Base-by-base conservation (phyloP, 1,140 invertebrate species). In the Dufourea novaeangliae region DNA sequence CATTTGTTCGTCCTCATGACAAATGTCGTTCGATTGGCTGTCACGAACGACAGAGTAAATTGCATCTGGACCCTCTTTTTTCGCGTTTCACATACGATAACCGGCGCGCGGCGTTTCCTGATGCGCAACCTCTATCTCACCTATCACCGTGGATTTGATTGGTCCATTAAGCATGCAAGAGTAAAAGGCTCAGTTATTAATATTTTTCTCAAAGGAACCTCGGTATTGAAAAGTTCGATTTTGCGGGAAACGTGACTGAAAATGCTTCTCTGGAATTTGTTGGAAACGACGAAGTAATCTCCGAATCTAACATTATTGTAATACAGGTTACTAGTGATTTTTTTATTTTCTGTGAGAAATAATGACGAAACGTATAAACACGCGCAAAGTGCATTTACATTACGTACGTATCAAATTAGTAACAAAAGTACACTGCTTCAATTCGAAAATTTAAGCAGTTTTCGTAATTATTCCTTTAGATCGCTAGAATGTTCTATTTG, bases 1-100 rank as follows among this genome's bases (percentile, higher is more conserved):
- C 57, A 37, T 56, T 44, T 66, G 44, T 74, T 57, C 71, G 64
- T 3, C 52, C 50, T 57, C 61, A 25, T 64, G 64, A 77, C 74
- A 68, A 69, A 68, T 41, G 66, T 70, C 66, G 74, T 61, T 74
- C 79, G 79, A 81, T 77, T 78, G 79, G 56, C 52, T 83, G 82
- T 81, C 82, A 83, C 74, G 69, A 34, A 14, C 78, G 74, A 83
- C 79, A 64, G 70, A 78, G 54, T 64, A 83, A 81, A 81, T 81
- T 83, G 64, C 79, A 80, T 80, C 78, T 59, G 69, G 57, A 82
- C 63, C 77, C 56, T 68, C 37, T 54, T 69, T 78, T 79, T 79
- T 68, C 46, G 70, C 68, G 12, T 46, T 44, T 56, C 63, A 46
- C 39, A 44, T 61, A 62, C 62, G 52, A 61, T 69, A 68, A 75